Evolutionary conservation across 2,113 vertebrate species (phyloP), one percentile per base, ranked within the genome.

Genomic region (Chamaetylas fuelleborni): DNA sequence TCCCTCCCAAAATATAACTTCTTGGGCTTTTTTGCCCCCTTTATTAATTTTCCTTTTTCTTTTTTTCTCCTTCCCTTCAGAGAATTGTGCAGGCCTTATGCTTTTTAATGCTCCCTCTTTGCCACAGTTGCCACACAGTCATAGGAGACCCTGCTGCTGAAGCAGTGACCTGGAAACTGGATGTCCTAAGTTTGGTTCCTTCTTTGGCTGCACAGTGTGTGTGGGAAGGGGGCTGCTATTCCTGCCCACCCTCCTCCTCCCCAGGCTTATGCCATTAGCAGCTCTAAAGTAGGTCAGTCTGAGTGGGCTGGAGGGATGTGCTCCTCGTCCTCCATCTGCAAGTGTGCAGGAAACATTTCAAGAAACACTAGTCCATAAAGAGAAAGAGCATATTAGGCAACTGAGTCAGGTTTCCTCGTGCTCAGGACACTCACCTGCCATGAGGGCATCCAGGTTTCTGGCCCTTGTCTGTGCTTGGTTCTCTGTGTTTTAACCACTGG

Each of bases 11-110:
- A 84, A 45, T 31, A 64, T 0, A 58, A 14, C 2, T 31, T 43
- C 34, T 3, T 20, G 11, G 33, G 5, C 2, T 5, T 23, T 5
- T 1, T 0, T 2, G 1, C 2, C 2, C 19, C 8, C 9, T 43
- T 22, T 25, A 31, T 28, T 31, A 20, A 8, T 29, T 66, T n/a
- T 29, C 19, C 8, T 7, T 31, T 25, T 18, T 4, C 7, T 24
- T 25, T 31, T 31, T 7, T 18, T 6, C 11, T 31, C 2, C 7
- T 57, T 29, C 10, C 19, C 6, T 81, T 69, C 16, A 42, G 34
- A 84, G 11, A 84, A 13, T 0, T 24, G 16, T 57, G 18, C 25
- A 77, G 45, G 24, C 8, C 25, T 86, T 57, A 15, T 3, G 11
- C 28, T 70, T 80, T 56, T 69, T 38, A 26, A 31, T 2, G 6